Evolutionary conservation across 2,113 vertebrate genomes (phyloP).

Genomic region (Porphyrio hochstetteri): DNA sequence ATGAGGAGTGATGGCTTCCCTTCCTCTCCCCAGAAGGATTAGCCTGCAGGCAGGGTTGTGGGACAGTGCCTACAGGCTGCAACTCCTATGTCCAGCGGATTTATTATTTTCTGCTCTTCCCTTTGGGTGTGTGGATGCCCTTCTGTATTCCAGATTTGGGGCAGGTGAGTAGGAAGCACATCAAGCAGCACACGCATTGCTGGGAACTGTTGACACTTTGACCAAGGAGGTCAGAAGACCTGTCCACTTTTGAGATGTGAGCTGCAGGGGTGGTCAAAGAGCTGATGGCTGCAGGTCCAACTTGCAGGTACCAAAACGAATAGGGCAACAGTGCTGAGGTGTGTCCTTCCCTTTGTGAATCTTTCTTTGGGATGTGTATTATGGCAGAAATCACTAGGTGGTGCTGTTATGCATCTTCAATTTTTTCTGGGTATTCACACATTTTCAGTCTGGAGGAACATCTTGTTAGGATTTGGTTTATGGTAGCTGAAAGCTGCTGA

Average conservation of each 20-base stretch:
- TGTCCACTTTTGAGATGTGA: not conserved
- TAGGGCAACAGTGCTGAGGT: too few relatives aligned
- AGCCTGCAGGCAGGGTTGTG: not conserved
- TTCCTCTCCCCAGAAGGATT: not conserved
- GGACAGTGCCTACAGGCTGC: not conserved
- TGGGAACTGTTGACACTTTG: not conserved
- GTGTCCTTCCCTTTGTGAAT: not conserved
- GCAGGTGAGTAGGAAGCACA: not conserved
- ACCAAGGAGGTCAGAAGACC: not conserved
- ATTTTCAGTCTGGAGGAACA: not conserved
- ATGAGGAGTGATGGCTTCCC: not conserved
- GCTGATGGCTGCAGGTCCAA: too few relatives aligned
- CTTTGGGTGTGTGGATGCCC: not conserved
- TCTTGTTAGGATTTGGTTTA: not conserved
- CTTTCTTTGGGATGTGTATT: not conserved
- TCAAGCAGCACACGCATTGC: not conserved
- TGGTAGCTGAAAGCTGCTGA: not conserved
- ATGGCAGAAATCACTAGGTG: not conserved
- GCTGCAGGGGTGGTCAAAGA: not conserved
- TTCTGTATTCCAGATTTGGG: not conserved
- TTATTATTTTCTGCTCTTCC: not conserved
- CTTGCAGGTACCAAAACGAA: not conserved
- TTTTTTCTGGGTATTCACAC: not conserved
- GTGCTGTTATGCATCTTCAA: not conserved
- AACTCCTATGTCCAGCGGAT: not conserved